phyloP scores from a whole-genome alignment of 2,113 vertebrate genomes.

The Percopsis transmontana region DNA sequence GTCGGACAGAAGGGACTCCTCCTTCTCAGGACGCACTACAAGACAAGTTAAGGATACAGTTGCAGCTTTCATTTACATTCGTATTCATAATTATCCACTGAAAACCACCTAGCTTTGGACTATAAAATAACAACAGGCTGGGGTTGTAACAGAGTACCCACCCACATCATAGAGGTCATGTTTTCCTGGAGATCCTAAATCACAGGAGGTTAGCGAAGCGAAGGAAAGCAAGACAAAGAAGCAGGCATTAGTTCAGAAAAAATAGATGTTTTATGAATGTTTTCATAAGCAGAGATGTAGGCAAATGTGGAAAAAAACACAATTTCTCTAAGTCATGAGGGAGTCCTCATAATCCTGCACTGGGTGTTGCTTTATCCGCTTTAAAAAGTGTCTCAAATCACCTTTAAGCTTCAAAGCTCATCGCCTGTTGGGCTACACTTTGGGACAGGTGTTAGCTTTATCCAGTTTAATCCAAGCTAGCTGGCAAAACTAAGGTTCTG shows the following conservation, averaged over 20 bases:
- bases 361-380: slow-evolving; percentile 14
- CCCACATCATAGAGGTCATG: slow-evolving; percentile 69
- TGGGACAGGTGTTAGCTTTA: not conserved
- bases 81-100: not conserved
- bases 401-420: slow-evolving; percentile 13
- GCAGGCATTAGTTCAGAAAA: slow-evolving; percentile 43
- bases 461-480: not conserved
- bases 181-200: slow-evolving; percentile 71
- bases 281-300: not conserved
- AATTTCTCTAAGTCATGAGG: slow-evolving; percentile 33
- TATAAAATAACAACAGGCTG: not conserved
- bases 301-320: too few relatives aligned
- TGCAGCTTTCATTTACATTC: not conserved
- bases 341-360: slow-evolving; percentile 31
- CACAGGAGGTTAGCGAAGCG: slow-evolving; percentile 51
- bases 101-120: not conserved
- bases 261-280: not conserved
- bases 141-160: slow-evolving; percentile 53
- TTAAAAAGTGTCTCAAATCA: slow-evolving; percentile 30
- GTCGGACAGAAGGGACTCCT: slow-evolving; percentile 80
- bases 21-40: slow-evolving; percentile 82
- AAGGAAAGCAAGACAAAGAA: slow-evolving; percentile 44
- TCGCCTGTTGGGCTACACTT: not conserved
- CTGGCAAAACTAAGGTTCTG: not conserved
- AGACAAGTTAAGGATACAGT: not conserved